Percentiles rank a stretch among this genome's conserved stretches.
These are phyloP conservation scores for Gephyroberyx darwinii DNA, from an alignment of 2,797 vertebrate genomes.

Conservation along the genomic window DNA sequence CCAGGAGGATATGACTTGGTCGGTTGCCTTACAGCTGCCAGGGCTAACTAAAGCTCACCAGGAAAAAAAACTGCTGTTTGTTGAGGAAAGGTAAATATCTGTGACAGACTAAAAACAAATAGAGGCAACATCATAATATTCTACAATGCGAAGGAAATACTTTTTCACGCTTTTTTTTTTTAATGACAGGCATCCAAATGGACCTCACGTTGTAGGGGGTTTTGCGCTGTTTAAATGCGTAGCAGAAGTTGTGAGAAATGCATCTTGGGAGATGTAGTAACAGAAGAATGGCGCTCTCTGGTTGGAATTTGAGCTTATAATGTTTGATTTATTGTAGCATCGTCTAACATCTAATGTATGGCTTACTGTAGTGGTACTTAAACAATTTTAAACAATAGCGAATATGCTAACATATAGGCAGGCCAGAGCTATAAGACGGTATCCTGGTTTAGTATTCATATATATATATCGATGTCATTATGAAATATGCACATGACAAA, in stretches of 20 bases:
- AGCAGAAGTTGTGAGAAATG: conserved; percentile 20
- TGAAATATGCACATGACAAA: too few species aligned
- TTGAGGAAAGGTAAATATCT: background rate
- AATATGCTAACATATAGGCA: too few species aligned
- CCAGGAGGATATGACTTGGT: background rate
- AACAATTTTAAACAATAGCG: too few species aligned
- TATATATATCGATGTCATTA: too few species aligned
- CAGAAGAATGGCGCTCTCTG: background rate
- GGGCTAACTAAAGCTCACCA: background rate
- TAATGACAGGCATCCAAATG: conserved; percentile 51
- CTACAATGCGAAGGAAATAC: background rate
- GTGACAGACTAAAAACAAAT: rapidly evolving
- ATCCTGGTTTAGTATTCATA: too few species aligned
- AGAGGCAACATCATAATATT: background rate
- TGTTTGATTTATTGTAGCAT: too few species aligned
- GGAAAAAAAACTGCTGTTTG: background rate
- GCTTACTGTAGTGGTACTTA: too few species aligned
- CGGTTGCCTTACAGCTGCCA: background rate
- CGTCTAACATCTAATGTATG: too few species aligned
- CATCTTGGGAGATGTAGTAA: conserved; percentile 75
- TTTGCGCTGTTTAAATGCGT: conserved; percentile 59
- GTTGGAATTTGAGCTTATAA: too few species aligned
- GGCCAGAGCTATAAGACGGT: too few species aligned
- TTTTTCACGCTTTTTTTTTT: conserved; percentile 30
- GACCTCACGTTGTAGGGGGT: conserved; percentile 18